Percentiles rank a stretch among this genome's conserved stretches.
These are phyloP conservation scores for Ailurus styani DNA, from an alignment of 2,113 vertebrate species.

Conservation along the genomic window DNA sequence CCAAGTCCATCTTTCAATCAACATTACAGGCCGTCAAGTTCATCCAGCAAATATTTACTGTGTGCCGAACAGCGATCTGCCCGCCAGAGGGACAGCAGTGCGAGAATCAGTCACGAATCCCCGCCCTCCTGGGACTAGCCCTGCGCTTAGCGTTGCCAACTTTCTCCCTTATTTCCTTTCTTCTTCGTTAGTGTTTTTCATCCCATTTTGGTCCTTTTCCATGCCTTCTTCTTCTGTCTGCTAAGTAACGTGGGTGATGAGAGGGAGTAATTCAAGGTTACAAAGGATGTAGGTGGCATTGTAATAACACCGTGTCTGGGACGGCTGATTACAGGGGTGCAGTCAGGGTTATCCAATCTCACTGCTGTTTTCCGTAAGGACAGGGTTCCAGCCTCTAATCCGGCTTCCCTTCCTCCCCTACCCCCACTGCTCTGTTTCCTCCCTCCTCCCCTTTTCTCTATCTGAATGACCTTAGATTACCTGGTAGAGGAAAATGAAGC, in stretches of 20 bases:
- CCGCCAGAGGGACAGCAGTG: neutral
- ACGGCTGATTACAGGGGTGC: neutral
- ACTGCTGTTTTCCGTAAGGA: accelerated
- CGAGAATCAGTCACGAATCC: accelerated
- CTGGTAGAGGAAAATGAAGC: neutral
- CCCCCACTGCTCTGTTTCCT: neutral
- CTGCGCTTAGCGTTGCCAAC: accelerated
- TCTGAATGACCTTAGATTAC: neutral
- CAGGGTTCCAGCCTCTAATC: neutral
- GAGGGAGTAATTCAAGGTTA: neutral
- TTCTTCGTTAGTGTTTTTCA: neutral
- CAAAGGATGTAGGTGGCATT: neutral
- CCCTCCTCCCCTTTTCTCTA: neutral
- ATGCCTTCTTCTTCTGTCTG: neutral
- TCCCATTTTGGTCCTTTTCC: neutral
- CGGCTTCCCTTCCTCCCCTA: neutral
- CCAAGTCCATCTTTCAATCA: neutral
- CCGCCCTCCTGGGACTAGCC: accelerated
- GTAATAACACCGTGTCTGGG: neutral
- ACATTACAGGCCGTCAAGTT: neutral
- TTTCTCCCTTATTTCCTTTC: neutral
- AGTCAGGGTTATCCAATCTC: neutral
- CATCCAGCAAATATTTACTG: neutral
- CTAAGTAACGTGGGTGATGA: neutral
- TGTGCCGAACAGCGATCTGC: neutral